Conservation (phyloP, 2,888 invertebrate species). For the Zaprionus bogoriensis region DNA sequence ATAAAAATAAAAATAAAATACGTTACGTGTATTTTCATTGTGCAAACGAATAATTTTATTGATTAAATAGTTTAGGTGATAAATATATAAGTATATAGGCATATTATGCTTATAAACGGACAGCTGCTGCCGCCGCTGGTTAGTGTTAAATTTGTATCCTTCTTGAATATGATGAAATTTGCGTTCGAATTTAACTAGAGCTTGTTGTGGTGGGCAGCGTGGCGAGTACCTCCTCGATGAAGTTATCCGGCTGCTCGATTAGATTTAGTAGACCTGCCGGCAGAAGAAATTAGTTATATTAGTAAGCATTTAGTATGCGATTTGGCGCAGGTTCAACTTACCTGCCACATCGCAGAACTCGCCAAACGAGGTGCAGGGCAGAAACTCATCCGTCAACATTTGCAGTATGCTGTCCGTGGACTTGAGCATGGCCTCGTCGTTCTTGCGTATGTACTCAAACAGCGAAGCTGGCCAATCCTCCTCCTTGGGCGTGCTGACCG, state of each 20-base stretch:
- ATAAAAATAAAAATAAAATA: constrained; percentile 16
- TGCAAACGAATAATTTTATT: constrained; percentile 77
- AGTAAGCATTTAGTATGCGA: too few species aligned
- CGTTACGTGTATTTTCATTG: constrained; percentile 51
- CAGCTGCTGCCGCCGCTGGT: constrained; percentile 16
- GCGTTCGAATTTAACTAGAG: constrained; percentile 59
- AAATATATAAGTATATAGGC: constrained; percentile 58
- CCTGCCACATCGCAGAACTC: constrained; percentile 97
- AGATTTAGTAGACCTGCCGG: constrained; percentile 77
- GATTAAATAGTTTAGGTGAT: constrained; percentile 71
- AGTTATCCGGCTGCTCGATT: constrained; percentile 81
- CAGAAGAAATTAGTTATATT: background rate
- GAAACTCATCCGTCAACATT: constrained; percentile 92
- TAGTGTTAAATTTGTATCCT: constrained; percentile 24
- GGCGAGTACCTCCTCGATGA: constrained; percentile 78
- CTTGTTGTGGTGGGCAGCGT: constrained; percentile 73
- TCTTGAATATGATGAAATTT: constrained; percentile 28
- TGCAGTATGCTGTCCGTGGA: constrained; percentile 92
- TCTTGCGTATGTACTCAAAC: constrained; percentile 96
- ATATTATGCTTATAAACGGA: constrained; percentile 30
- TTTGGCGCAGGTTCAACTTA: constrained; percentile 45
- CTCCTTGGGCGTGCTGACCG: constrained; percentile 88
- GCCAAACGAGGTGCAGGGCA: constrained; percentile 94
- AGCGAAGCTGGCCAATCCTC: constrained; percentile 95
- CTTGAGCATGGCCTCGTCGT: constrained; percentile 95